Percentiles rank a stretch among this genome's conserved stretches.
phyloP scores from a whole-genome alignment of 1,140 invertebrate species.

The Lasioglossum albipes region DNA sequence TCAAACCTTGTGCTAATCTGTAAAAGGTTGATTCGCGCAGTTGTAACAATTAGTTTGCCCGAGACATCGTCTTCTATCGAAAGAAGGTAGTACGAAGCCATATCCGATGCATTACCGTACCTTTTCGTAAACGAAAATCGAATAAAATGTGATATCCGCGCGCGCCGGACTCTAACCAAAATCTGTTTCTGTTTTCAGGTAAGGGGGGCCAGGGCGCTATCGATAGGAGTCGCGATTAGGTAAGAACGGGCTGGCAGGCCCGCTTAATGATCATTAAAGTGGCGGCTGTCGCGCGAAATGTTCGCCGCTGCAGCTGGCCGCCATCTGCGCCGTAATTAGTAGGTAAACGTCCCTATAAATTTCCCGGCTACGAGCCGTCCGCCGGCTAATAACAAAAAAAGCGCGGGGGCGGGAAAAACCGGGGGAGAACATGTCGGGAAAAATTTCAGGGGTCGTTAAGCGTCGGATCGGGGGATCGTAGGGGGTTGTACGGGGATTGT shows the following conservation, averaged over 20 bases:
- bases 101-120: too few species aligned
- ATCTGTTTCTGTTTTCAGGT: constrained; percentile 30
- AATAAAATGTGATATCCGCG: too few species aligned
- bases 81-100: too few species aligned
- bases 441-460: constrained; percentile 32
- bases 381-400: constrained; percentile 36
- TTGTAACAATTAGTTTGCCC: too few species aligned
- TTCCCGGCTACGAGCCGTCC: constrained; percentile 24
- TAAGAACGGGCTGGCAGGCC: constrained; percentile 53
- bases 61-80: too few species aligned
- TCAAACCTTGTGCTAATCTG: too few species aligned
- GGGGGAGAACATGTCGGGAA: constrained; percentile 16
- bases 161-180: too few species aligned
- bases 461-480: not conserved
- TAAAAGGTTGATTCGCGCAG: too few species aligned
- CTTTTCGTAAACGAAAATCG: too few species aligned
- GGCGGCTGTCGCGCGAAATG: constrained; percentile 57
- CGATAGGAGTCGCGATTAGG: not conserved
- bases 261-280: constrained; percentile 67
- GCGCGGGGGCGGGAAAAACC: not conserved
- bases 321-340: constrained; percentile 53
- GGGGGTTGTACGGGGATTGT: not conserved
- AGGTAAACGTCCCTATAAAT: constrained; percentile 59
- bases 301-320: constrained; percentile 29
- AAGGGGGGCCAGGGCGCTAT: not conserved